Base-by-base conservation (phyloP, 2,113 vertebrate species). In the Saccopteryx leptura region DNA sequence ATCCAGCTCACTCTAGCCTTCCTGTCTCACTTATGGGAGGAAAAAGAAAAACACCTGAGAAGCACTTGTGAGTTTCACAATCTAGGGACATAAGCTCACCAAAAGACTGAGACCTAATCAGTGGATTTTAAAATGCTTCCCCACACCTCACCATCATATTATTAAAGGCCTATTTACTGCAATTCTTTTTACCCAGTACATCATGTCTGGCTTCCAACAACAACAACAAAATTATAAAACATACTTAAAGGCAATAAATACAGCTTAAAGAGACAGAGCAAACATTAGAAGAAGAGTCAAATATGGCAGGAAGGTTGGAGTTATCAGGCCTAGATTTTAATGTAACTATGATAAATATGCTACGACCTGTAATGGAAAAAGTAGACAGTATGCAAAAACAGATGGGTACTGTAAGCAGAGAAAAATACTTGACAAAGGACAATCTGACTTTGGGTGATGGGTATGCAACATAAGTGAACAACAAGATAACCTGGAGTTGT, bases 381-480 rank as follows among this genome's bases (percentile, higher is more conserved):
- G 46, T 10, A 60, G 69, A 63, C 46, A 61, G 33, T 7, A n/a
- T 76, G 15, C 4, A 76, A 76, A 18, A 76, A 89, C 9, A 71
- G 15, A 63, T 17, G 5, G 26, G 39, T 46, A 81, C 33, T 33
- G 9, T 68, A 78, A 89, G 61, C 61, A 52, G 46, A 82, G 56
- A 61, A 31, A 76, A 68, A 88, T 83, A 78, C 52, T 92, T 69
- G n/a, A n/a, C n/a, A n/a, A n/a, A n/a, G n/a, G n/a, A n/a, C n/a
- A n/a, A n/a, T n/a, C n/a, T n/a, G n/a, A n/a, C n/a, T n/a, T n/a
- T n/a, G n/a, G n/a, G n/a, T n/a, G n/a, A n/a, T n/a, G n/a, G n/a
- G n/a, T n/a, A n/a, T n/a, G n/a, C n/a, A n/a, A n/a, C n/a, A n/a
- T n/a, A n/a, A n/a, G n/a, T n/a, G n/a, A n/a, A n/a, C n/a, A n/a